A percentile compares a stretch with the other conserved stretches of the same genome.
Evolutionary conservation across 2,113 vertebrate species (phyloP).

Genomic region (Cairina moschata): DNA sequence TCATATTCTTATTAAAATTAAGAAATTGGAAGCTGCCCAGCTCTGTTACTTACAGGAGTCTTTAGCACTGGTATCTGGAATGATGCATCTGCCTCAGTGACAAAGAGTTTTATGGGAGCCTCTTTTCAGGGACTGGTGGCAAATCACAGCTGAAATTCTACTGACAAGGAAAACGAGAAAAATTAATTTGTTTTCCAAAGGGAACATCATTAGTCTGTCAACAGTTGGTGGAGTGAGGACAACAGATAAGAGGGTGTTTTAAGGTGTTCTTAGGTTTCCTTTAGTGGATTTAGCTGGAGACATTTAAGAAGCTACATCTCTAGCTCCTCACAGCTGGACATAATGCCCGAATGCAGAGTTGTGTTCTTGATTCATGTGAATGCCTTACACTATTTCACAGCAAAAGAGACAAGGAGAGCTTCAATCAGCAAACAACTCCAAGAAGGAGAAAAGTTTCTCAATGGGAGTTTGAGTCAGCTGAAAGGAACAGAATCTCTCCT

Average conservation of each 20-base stretch:
- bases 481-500: not conserved
- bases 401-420: not conserved
- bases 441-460: no score
- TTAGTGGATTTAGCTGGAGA: not conserved
- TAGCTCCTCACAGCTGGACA: not conserved
- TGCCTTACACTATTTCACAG: not conserved
- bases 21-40: not conserved
- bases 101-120: not conserved
- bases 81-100: not conserved
- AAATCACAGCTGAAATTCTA: not conserved
- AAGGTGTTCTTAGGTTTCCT: not conserved
- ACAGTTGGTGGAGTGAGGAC: not conserved
- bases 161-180: not conserved
- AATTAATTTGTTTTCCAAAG: not conserved
- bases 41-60: not conserved
- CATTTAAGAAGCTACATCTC: not conserved
- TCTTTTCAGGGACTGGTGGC: not conserved
- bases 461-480: not conserved
- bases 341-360: not conserved
- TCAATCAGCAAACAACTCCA: not conserved
- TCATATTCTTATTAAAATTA: not conserved
- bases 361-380: not conserved
- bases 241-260: not conserved
- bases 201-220: not conserved
- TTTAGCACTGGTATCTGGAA: not conserved